Conservation (phyloP, 2,113 vertebrate species). For the Gymnogyps californianus region DNA sequence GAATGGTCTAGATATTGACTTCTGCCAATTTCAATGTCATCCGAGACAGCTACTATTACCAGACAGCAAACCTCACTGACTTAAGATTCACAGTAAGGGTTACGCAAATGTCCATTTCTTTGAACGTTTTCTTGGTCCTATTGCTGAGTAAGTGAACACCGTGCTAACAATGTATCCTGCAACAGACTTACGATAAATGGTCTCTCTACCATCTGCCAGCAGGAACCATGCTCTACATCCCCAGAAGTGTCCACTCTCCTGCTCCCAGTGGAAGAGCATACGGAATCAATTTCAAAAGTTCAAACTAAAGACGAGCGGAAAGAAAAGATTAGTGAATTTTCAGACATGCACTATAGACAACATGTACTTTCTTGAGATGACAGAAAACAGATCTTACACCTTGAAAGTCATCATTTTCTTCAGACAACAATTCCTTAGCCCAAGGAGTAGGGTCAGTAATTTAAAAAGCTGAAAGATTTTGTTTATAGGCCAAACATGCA, state of each 20-base stretch:
- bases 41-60: background rate
- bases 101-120: background rate
- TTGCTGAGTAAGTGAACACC: background rate
- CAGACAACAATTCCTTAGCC: background rate
- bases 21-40: background rate
- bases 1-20: background rate
- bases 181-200: rapidly evolving
- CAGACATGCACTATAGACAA: background rate
- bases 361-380: background rate
- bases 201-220: background rate
- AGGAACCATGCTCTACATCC: background rate
- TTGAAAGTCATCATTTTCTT: background rate
- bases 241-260: background rate
- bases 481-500: background rate
- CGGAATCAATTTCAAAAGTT: background rate
- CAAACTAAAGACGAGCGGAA: background rate
- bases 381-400: background rate
- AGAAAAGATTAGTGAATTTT: background rate
- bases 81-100: background rate
- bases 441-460: background rate
- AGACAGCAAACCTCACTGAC: background rate
- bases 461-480: background rate
- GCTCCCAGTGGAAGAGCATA: background rate
- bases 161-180: background rate
- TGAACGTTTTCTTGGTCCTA: background rate